These are phyloP conservation scores for Hippocampus mohnikei DNA, from an alignment of 2,113 vertebrate genomes.

Conservation along the genomic window DNA sequence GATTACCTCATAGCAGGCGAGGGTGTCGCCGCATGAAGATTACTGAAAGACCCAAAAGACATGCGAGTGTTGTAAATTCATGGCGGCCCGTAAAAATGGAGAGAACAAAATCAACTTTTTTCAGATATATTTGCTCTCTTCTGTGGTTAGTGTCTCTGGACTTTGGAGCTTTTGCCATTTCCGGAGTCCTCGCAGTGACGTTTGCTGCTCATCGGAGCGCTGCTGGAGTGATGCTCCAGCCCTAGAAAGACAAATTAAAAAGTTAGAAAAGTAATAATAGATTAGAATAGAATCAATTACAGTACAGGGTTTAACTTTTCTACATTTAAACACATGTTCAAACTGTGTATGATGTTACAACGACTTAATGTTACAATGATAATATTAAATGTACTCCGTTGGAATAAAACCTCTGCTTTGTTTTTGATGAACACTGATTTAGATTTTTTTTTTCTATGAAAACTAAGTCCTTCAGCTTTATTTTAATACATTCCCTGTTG, in stretches of 20 bases:
- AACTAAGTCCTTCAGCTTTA: no score
- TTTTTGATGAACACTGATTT: no score
- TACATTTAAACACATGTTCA: no score
- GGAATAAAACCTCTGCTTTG: no score
- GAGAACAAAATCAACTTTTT: neutral
- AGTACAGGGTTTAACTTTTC: no score
- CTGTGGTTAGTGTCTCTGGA: conserved; percentile 62
- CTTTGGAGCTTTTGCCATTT: conserved; percentile 57
- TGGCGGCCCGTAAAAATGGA: neutral
- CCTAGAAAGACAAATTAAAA: conserved; percentile 29
- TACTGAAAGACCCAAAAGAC: neutral
- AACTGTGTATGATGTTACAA: no score
- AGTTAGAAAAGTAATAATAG: no score
- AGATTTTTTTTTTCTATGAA: no score
- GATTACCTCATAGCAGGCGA: neutral
- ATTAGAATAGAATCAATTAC: no score
- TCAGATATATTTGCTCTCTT: neutral
- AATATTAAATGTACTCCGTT: no score
- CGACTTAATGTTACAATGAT: no score
- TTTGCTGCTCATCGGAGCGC: conserved; percentile 55
- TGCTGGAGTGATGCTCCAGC: conserved; percentile 40
- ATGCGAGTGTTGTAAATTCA: neutral
- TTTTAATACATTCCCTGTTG: no score
- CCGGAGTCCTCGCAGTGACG: conserved; percentile 66
- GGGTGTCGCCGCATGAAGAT: neutral